Percentiles rank a stretch among this genome's conserved stretches.
These are phyloP conservation scores for Halcyon senegalensis DNA, from an alignment of 2,113 vertebrate species.

Conservation along the genomic window DNA sequence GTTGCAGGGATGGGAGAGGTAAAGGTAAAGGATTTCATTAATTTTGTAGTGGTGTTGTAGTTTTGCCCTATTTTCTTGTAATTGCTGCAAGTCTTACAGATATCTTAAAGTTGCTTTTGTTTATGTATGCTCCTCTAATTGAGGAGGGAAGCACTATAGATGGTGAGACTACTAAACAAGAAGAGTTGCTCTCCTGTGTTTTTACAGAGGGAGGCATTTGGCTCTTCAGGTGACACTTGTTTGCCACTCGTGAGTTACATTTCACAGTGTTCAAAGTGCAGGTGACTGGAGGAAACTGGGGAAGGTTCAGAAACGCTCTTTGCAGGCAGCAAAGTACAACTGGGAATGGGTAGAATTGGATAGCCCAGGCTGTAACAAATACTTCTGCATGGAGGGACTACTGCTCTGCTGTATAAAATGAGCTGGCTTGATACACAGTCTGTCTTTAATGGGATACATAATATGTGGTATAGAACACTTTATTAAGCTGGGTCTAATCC, in stretches of 20 bases:
- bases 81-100: neutral
- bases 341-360: neutral
- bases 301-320: neutral
- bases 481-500: neutral
- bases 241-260: neutral
- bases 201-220: neutral
- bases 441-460: neutral
- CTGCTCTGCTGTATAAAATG: neutral
- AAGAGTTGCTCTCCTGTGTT: neutral
- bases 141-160: neutral
- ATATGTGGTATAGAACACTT: neutral
- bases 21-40: neutral
- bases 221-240: neutral
- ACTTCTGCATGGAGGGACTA: neutral
- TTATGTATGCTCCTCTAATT: neutral
- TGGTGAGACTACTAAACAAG: neutral
- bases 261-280: neutral
- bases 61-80: neutral
- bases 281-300: neutral
- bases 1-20: neutral
- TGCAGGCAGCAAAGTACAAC: neutral
- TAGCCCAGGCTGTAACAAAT: neutral
- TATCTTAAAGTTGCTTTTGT: neutral
- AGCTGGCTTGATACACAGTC: neutral
- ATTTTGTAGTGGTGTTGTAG: neutral